Evolutionary conservation across 2,888 invertebrate species (phyloP).

Genomic region (Plagiodera versicolora): DNA sequence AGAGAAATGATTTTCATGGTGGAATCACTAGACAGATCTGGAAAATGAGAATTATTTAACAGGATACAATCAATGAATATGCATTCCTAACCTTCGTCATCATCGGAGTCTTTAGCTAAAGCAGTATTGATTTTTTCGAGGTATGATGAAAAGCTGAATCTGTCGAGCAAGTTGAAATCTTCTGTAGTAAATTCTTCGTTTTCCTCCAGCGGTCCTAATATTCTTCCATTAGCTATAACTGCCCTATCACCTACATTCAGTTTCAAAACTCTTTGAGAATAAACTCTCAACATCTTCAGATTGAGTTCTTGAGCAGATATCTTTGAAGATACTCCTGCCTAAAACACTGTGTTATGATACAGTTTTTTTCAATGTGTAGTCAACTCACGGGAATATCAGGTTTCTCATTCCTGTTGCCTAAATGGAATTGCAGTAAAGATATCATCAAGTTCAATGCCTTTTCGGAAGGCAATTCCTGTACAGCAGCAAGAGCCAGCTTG

Average conservation of each 20-base stretch:
- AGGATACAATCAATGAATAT: neutral
- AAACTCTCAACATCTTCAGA: conserved; percentile 67
- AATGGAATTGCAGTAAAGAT: conserved; percentile 62
- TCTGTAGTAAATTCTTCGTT: conserved; percentile 80
- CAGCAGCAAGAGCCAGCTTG: conserved; percentile 69
- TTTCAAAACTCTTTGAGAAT: conserved; percentile 71
- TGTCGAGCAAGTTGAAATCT: conserved; percentile 88
- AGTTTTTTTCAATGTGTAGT: neutral
- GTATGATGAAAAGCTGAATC: conserved; percentile 70
- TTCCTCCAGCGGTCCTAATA: conserved; percentile 79
- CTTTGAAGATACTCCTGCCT: conserved; percentile 45
- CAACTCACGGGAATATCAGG: conserved; percentile 61
- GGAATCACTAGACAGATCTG: conserved; percentile 68
- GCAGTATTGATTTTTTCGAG: conserved; percentile 71
- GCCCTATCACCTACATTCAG: conserved; percentile 69
- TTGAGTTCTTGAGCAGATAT: conserved; percentile 66
- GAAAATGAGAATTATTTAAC: conserved; percentile 24
- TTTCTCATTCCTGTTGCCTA: conserved; percentile 39
- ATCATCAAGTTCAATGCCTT: conserved; percentile 63
- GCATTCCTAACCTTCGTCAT: conserved; percentile 35
- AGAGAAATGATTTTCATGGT: conserved; percentile 79
- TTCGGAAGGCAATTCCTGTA: conserved; percentile 62
- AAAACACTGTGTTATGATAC: conserved; percentile 21
- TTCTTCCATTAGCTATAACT: conserved; percentile 84
- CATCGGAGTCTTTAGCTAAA: conserved; percentile 60